Conservation (phyloP, 53 echinoderm and acorn worm species). For the Apostichopus leukothele region DNA sequence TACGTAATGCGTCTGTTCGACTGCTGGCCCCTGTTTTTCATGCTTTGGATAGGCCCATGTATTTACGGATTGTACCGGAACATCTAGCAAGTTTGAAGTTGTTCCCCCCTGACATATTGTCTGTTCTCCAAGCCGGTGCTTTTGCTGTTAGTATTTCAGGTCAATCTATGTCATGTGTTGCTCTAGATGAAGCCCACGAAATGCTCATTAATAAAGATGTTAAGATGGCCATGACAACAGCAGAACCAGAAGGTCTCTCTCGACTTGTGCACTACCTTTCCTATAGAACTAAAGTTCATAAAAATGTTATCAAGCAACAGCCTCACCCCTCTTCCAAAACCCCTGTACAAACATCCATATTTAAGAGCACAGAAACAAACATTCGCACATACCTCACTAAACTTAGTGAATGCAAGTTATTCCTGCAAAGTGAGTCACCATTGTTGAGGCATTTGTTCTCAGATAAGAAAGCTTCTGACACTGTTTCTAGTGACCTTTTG, state of each 20-base stretch:
- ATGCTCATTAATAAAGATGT: constrained; percentile 58
- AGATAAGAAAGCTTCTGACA: neutral
- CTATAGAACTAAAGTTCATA: constrained; percentile 16
- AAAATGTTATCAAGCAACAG: constrained; percentile 40
- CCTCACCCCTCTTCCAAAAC: neutral
- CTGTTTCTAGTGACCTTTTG: constrained; percentile 26
- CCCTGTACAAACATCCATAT: neutral
- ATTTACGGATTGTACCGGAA: constrained; percentile 34
- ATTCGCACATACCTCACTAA: constrained; percentile 5
- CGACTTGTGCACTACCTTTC: constrained; percentile 41
- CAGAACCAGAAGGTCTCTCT: constrained; percentile 38
- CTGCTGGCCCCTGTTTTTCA: constrained; percentile 44
- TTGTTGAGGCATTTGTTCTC: constrained; percentile 18
- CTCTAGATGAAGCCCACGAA: constrained; percentile 55
- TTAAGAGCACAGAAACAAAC: constrained; percentile 4
- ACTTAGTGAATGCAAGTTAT: neutral
- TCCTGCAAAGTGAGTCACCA: neutral
- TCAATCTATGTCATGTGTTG: constrained; percentile 36
- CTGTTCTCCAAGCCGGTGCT: constrained; percentile 37
- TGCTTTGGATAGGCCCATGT: constrained; percentile 49
- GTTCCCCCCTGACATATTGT: constrained; percentile 2
- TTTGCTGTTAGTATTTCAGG: constrained; percentile 53
- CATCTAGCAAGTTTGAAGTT: constrained; percentile 29
- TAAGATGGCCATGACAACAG: constrained; percentile 38
- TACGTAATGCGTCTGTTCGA: constrained; percentile 33